Conservation (phyloP, 2,888 invertebrate species). For the Stegana nigrithorax region DNA sequence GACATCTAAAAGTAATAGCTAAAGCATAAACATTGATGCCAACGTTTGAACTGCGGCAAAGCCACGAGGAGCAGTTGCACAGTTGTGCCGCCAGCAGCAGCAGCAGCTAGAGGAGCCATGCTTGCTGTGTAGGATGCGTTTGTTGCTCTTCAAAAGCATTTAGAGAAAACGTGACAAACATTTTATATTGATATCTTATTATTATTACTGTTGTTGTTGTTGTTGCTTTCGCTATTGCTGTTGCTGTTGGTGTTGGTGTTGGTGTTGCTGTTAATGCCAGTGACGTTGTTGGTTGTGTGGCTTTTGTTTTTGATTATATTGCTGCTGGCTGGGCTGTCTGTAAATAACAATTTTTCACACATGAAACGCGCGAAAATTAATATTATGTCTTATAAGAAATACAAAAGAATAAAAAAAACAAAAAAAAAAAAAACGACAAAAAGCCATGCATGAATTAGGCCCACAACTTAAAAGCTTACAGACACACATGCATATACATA, state of each 20-base stretch:
- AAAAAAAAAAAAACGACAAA: slow-evolving; percentile 25
- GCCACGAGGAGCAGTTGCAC: not conserved
- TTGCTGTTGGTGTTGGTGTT: not conserved
- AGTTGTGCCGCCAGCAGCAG: not conserved
- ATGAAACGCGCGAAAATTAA: slow-evolving; percentile 31
- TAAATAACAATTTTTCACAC: slow-evolving; percentile 49
- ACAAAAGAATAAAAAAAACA: slow-evolving; percentile 20
- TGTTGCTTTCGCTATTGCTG: slow-evolving; percentile 2
- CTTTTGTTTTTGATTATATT: slow-evolving; percentile 49
- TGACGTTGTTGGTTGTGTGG: not conserved
- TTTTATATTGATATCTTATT: slow-evolving; percentile 54
- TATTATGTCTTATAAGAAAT: slow-evolving; percentile 1
- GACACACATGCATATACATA: slow-evolving; percentile 42
- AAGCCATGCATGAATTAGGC: slow-evolving; percentile 54
- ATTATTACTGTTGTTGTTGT: slow-evolving; percentile 20
- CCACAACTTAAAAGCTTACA: slow-evolving; percentile 54
- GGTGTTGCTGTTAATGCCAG: slow-evolving; percentile 1
- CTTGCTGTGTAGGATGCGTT: slow-evolving; percentile 31
- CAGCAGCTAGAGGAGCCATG: not conserved
- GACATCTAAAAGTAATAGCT: slow-evolving; percentile 51
- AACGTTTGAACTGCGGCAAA: not conserved
- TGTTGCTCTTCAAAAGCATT: slow-evolving; percentile 39
- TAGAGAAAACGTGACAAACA: slow-evolving; percentile 60
- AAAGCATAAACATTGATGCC: slow-evolving; percentile 56
- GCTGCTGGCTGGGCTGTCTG: slow-evolving; percentile 55